These are phyloP conservation scores for Microcebus lehilahytsara DNA, from an alignment of 2,113 vertebrate species.

Conservation along the genomic window DNA sequence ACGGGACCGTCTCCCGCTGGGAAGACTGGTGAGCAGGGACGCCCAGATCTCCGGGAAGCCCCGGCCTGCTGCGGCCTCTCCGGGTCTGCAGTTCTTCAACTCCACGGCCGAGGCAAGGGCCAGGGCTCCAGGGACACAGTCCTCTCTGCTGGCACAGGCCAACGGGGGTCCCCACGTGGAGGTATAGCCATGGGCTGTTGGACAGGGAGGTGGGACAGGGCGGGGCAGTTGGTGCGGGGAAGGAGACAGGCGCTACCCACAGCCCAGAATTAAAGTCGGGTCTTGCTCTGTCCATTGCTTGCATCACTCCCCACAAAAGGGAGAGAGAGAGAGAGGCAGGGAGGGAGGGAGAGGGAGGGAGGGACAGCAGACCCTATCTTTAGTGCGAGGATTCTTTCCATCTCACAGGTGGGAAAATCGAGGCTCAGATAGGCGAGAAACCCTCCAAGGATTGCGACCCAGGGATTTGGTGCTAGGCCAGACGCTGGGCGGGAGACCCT, in stretches of 20 bases:
- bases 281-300: too few relatives aligned
- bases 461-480: not conserved
- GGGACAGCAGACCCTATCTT: too few relatives aligned
- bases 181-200: not conserved
- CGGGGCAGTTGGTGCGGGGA: fast-evolving
- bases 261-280: not conserved
- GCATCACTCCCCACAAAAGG: not conserved
- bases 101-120: fast-evolving
- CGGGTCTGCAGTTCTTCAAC: fast-evolving
- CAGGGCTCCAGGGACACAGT: not conserved
- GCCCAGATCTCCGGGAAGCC: too few relatives aligned
- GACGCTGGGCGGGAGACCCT: not conserved
- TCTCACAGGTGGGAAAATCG: not conserved
- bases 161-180: fast-evolving
- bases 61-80: fast-evolving
- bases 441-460: not conserved
- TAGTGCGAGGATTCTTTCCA: not conserved
- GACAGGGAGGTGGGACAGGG: not conserved
- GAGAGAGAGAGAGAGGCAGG: too few relatives aligned
- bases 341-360: too few relatives aligned
- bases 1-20: fast-evolving
- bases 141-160: too few relatives aligned
- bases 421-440: not conserved
- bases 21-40: not conserved
- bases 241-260: fast-evolving